phyloP scores from a whole-genome alignment of 1,140 invertebrate species.

The Micrasema longulum region DNA sequence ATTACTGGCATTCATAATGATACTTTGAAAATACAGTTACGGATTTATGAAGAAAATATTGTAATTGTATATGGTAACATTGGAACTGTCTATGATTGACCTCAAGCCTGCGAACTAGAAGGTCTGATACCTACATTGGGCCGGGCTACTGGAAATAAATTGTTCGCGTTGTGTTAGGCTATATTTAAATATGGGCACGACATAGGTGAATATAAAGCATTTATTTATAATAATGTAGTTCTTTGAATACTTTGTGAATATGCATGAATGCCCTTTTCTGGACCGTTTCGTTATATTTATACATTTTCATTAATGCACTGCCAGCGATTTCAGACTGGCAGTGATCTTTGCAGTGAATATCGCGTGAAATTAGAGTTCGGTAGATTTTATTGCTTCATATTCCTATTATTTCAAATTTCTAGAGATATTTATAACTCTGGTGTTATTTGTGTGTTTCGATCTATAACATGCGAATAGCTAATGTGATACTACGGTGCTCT shows the following conservation, averaged over 20 bases:
- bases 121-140: slow-evolving; percentile 43
- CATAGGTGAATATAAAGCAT: slow-evolving; percentile 46
- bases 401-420: slow-evolving; percentile 45
- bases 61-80: slow-evolving; percentile 38
- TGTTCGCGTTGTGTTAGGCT: slow-evolving; percentile 41
- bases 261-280: slow-evolving; percentile 35
- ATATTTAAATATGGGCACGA: slow-evolving; percentile 48
- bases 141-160: slow-evolving; percentile 48
- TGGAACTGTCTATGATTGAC: slow-evolving; percentile 46
- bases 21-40: neutral
- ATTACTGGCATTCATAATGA: neutral
- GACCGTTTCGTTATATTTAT: slow-evolving; percentile 42
- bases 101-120: slow-evolving; percentile 43
- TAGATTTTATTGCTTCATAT: slow-evolving; percentile 46
- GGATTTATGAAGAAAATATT: slow-evolving; percentile 23
- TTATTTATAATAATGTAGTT: slow-evolving; percentile 38
- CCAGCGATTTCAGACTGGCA: slow-evolving; percentile 31
- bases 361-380: slow-evolving; percentile 47
- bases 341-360: slow-evolving; percentile 14
- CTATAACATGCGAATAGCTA: slow-evolving; percentile 18
- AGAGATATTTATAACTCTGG: slow-evolving; percentile 43
- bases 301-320: slow-evolving; percentile 44
- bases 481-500: slow-evolving; percentile 16
- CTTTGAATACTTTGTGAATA: slow-evolving; percentile 20
- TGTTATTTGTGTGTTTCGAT: slow-evolving; percentile 42